Conservation (phyloP, 1,140 invertebrate species). For the Drosophila ohnishii region DNA sequence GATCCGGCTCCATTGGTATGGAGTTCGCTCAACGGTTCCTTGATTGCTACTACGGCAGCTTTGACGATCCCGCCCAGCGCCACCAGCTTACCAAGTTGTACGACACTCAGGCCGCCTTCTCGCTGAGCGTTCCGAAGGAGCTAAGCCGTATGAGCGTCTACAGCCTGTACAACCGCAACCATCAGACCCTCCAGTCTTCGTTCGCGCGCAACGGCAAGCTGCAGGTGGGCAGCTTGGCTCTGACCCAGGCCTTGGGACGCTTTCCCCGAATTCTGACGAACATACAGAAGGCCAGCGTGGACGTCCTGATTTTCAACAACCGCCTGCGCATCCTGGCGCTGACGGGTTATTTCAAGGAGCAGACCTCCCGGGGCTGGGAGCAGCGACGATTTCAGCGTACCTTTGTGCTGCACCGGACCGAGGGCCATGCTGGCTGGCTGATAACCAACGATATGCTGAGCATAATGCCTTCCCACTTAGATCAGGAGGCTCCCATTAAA, state of each 20-base stretch:
- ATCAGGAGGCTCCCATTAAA: not conserved
- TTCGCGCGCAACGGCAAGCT: constrained; percentile 28
- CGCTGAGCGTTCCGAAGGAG: constrained; percentile 20
- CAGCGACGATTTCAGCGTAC: constrained; percentile 19
- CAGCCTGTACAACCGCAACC: constrained; percentile 42
- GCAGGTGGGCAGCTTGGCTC: constrained; percentile 4
- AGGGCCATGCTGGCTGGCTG: constrained; percentile 13
- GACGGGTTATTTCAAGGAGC: constrained; percentile 21
- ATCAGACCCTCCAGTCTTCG: not conserved
- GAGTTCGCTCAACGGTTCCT: constrained; percentile 18
- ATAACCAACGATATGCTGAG: constrained; percentile 44
- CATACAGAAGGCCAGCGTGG: not conserved
- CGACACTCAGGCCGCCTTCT: constrained; percentile 20
- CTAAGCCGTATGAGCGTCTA: constrained; percentile 6
- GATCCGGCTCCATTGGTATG: not conserved
- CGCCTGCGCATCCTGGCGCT: constrained; percentile 16
- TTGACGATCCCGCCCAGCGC: constrained; percentile 30
- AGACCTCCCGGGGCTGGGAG: not conserved
- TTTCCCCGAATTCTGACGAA: constrained; percentile 21
- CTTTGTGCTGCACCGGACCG: constrained; percentile 16
- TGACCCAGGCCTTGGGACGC: constrained; percentile 20
- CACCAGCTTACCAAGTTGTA: constrained; percentile 21
- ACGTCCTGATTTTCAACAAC: constrained; percentile 6
- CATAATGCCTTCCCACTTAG: not conserved
- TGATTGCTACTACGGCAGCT: constrained; percentile 8